Evolutionary conservation across 1,140 invertebrate species (phyloP).

Genomic region (Tetranychus cinnabarinus): DNA sequence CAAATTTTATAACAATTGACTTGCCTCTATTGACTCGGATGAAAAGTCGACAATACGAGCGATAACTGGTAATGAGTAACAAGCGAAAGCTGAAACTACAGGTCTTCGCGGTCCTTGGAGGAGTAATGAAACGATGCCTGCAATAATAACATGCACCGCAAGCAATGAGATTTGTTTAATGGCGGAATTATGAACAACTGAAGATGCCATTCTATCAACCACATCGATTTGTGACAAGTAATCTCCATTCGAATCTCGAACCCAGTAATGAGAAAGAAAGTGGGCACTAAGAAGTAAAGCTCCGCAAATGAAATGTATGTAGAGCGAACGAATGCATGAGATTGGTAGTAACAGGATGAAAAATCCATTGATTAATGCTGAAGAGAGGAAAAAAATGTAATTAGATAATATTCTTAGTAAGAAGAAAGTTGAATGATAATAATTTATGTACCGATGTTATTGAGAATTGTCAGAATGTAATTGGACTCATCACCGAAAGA

Average conservation of each 20-base stretch:
- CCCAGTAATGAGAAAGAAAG: conserved; percentile 25
- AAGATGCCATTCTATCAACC: conserved; percentile 1
- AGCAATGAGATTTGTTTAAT: conserved; percentile 20
- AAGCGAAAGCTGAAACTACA: conserved; percentile 19
- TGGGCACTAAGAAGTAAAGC: conserved; percentile 22
- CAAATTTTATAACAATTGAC: not conserved
- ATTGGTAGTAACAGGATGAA: conserved; percentile 27
- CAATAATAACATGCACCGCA: conserved; percentile 22
- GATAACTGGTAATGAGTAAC: conserved; percentile 26
- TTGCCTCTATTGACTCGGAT: conserved; percentile 17
- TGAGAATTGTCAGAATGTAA: conserved; percentile 9
- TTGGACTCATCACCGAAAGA: not conserved
- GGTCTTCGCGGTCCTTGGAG: conserved; percentile 24
- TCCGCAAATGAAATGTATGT: conserved; percentile 27
- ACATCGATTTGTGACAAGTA: not conserved
- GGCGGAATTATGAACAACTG: no score
- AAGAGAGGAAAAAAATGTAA: conserved; percentile 5
- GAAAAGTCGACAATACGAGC: conserved; percentile 24
- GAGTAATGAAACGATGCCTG: conserved; percentile 22
- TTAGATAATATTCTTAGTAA: not conserved
- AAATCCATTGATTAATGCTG: conserved; percentile 27
- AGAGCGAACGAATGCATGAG: conserved; percentile 24
- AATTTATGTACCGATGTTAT: conserved; percentile 18
- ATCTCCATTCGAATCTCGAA: conserved; percentile 9
- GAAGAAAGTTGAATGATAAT: no score